Evolutionary conservation across 2,797 vertebrate genomes (phyloP), one percentile per base, ranked within the genome.

Genomic region (Falco cherrug): DNA sequence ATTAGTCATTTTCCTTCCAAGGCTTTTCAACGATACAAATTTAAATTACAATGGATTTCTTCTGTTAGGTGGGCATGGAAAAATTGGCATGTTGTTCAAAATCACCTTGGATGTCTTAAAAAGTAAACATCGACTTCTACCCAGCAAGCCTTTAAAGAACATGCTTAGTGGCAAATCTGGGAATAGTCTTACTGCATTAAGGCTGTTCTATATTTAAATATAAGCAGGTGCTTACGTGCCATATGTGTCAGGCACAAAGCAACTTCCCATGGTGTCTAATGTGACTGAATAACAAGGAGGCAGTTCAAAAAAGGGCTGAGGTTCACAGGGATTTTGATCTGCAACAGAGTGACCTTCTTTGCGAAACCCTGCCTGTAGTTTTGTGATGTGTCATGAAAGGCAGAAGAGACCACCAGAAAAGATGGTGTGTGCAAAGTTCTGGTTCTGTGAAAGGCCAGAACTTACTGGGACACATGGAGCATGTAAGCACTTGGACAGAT

Each of bases 161-260:
- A 65, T 80, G 61, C 94, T 96, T 95, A 96, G 84, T 87, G 89
- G 92, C 91, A 96, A 87, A 93, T 90, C 95, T 95, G 92, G 89
- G 75, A 96, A 90, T 79, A 96, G 95, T 67, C 93, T 92, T 75
- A 95, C 43, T 90, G 96, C 89, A 79, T 96, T 97, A 96, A 95
- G 67, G 74, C 84, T 87, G 86, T 90, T 92, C 96, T 97, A 96
- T 96, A 96, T 96, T 96, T 97, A 95, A 84, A 82, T 63, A 56
- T 96, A 97, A 97, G 96, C 95, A 96, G 95, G 89, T 97, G 96
- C 88, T 96, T 96, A 96, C 48, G 64, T 95, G 95, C 93, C 5
- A 0, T 87, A 31, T 95, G 86, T 92, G 92, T 96, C 90, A 84
- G 60, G 84, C 88, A 79, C 35, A 20, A 84, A 90, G 54, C 74